Percentiles rank a stretch among this genome's conserved stretches.
Evolutionary conservation across 1,140 invertebrate genomes (phyloP).

Genomic region (Neoseiulus cucumeris): DNA sequence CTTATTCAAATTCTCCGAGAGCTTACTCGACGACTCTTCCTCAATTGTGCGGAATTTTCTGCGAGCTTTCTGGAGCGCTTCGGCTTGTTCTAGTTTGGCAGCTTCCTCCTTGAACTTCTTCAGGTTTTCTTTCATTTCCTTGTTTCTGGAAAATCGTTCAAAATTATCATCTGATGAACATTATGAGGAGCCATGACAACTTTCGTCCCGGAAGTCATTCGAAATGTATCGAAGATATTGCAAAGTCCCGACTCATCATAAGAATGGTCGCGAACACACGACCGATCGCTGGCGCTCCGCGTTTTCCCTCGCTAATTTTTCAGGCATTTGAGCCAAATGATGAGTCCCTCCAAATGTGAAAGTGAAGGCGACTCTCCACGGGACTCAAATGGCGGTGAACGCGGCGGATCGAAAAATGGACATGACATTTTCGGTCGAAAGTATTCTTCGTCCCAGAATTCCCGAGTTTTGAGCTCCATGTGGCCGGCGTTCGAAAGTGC

Average conservation of each 20-base stretch:
- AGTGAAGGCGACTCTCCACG: too few species aligned
- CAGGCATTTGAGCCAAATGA: too few species aligned
- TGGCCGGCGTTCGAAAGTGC: background rate
- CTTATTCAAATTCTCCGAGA: constrained; percentile 21
- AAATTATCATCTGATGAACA: background rate
- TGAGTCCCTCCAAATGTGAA: too few species aligned
- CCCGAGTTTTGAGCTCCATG: too few species aligned
- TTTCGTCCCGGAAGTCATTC: too few species aligned
- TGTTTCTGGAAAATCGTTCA: constrained; percentile 10
- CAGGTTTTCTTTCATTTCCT: constrained; percentile 13
- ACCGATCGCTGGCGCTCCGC: background rate
- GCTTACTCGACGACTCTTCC: background rate
- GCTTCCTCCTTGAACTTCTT: constrained; percentile 47
- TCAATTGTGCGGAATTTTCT: background rate
- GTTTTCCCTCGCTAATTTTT: background rate
- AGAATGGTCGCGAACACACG: background rate
- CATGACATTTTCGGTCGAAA: background rate
- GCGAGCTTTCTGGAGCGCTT: constrained; percentile 69
- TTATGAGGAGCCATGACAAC: too few species aligned
- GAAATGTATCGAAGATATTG: background rate
- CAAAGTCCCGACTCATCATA: background rate
- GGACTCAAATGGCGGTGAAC: too few species aligned
- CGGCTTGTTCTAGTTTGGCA: constrained; percentile 90
- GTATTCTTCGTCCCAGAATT: too few species aligned
- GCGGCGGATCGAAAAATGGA: too few species aligned